Conservation (phyloP, 2,888 invertebrate species). For the Scotopteryx bipunctaria region DNA sequence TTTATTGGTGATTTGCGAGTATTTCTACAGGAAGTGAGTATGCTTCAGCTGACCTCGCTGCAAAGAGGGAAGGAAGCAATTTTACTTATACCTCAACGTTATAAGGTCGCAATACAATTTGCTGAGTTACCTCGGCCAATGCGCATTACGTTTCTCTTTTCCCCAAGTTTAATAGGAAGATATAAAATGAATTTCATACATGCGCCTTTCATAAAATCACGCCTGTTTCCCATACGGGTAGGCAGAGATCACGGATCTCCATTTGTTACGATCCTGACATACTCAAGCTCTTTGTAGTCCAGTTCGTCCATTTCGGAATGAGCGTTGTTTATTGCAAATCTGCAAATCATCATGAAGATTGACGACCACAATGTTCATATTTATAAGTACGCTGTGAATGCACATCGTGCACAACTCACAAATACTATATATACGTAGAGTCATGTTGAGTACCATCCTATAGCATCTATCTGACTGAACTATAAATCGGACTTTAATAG, state of each 20-base stretch:
- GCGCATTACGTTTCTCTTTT: constrained; percentile 33
- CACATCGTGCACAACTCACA: constrained; percentile 1
- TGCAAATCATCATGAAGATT: constrained; percentile 18
- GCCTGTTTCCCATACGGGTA: too few relatives aligned
- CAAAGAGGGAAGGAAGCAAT: constrained; percentile 59
- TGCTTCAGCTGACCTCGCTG: constrained; percentile 30
- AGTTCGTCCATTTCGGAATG: constrained; percentile 11
- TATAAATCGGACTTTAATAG: constrained; percentile 25
- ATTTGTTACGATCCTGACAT: too few relatives aligned
- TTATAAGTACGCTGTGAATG: neutral
- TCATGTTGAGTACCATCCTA: neutral
- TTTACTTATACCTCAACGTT: constrained; percentile 40
- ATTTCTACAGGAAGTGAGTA: constrained; percentile 30
- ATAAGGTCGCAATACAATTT: constrained; percentile 43
- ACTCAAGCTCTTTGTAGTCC: constrained; percentile 17
- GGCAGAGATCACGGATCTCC: too few relatives aligned
- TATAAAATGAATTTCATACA: constrained; percentile 22
- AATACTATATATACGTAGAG: neutral
- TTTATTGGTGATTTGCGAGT: constrained; percentile 27
- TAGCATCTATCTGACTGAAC: constrained; percentile 22
- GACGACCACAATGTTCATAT: neutral
- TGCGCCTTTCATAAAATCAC: too few relatives aligned
- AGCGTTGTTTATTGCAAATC: constrained; percentile 14
- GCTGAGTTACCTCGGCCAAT: constrained; percentile 34
- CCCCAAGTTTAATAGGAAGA: constrained; percentile 22